Percentiles rank a stretch among this genome's conserved stretches.
These are phyloP conservation scores for Tiaroga cobitis DNA, from an alignment of 2,797 vertebrate genomes.

Conservation along the genomic window DNA sequence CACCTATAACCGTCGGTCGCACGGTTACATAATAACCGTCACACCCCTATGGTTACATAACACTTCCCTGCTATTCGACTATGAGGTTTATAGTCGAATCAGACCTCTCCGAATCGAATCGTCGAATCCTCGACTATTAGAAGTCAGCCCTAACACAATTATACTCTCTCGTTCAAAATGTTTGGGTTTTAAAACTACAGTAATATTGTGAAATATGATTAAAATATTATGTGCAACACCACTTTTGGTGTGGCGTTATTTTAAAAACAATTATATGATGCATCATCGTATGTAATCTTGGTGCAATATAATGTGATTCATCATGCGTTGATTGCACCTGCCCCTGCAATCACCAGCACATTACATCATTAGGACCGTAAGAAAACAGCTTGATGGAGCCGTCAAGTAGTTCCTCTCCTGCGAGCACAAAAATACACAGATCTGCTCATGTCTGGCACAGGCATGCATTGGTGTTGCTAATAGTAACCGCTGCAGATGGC, in stretches of 20 bases:
- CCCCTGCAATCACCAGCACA: background rate
- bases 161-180: background rate
- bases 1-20: too few relatives aligned
- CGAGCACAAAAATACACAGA: slow-evolving; percentile 20
- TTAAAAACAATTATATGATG: background rate
- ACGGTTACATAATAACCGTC: too few relatives aligned
- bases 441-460: slow-evolving; percentile 23
- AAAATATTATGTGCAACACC: background rate
- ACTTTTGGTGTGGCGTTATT: background rate
- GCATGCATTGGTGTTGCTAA: slow-evolving; percentile 59
- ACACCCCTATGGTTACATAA: too few relatives aligned
- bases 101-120: too few relatives aligned
- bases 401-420: slow-evolving; percentile 4
- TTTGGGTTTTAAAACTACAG: background rate
- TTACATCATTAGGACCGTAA: slow-evolving; percentile 17
- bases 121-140: too few relatives aligned
- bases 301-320: background rate
- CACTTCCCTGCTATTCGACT: too few relatives aligned
- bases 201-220: background rate
- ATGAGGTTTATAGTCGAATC: too few relatives aligned
- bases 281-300: background rate
- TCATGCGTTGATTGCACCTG: slow-evolving; percentile 20
- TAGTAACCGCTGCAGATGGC: slow-evolving; percentile 64
- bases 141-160: too few relatives aligned
- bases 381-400: background rate